Conservation (phyloP, 2,113 vertebrate genomes). For the Osmerus eperlanus region DNA sequence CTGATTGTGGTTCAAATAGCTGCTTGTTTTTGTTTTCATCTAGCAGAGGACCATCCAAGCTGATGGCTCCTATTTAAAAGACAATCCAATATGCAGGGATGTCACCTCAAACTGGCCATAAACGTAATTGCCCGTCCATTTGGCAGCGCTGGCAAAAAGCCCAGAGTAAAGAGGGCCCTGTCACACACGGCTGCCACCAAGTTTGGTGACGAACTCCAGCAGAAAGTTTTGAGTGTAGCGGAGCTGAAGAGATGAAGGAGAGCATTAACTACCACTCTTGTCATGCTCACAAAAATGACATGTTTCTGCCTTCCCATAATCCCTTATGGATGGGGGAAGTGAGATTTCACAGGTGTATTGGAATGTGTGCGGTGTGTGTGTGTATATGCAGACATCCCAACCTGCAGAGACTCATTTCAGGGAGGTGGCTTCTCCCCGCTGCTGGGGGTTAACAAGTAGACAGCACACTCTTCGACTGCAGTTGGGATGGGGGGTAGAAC, state of each 20-base stretch:
- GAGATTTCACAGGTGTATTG: conserved; percentile 45
- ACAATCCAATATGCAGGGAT: conserved; percentile 77
- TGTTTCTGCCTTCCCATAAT: conserved; percentile 43
- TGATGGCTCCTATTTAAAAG: conserved; percentile 78
- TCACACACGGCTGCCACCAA: conserved; percentile 63
- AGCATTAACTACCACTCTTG: conserved; percentile 57
- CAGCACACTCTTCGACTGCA: not conserved
- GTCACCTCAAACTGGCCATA: conserved; percentile 76
- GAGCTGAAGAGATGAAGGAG: conserved; percentile 39
- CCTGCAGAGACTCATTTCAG: too few species aligned
- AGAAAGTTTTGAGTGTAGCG: conserved; percentile 60
- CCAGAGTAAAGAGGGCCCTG: conserved; percentile 71
- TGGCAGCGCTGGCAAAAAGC: conserved; percentile 65
- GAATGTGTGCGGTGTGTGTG: conserved; percentile 41
- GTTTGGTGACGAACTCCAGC: conserved; percentile 61
- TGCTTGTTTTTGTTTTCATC: conserved; percentile 71
- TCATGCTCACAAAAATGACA: conserved; percentile 52
- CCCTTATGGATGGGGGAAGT: conserved; percentile 44
- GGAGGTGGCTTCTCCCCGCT: too few species aligned
- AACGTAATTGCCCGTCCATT: conserved; percentile 78
- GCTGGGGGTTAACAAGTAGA: not conserved
- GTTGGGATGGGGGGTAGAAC: not conserved
- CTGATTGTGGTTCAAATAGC: conserved; percentile 66
- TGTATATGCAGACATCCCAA: conserved; percentile 14
- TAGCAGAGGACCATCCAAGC: conserved; percentile 68